Percentiles rank a stretch among this genome's conserved stretches.
Evolutionary conservation across 2,888 invertebrate genomes (phyloP).

Genomic region (Pachycephus smyrnensis): DNA sequence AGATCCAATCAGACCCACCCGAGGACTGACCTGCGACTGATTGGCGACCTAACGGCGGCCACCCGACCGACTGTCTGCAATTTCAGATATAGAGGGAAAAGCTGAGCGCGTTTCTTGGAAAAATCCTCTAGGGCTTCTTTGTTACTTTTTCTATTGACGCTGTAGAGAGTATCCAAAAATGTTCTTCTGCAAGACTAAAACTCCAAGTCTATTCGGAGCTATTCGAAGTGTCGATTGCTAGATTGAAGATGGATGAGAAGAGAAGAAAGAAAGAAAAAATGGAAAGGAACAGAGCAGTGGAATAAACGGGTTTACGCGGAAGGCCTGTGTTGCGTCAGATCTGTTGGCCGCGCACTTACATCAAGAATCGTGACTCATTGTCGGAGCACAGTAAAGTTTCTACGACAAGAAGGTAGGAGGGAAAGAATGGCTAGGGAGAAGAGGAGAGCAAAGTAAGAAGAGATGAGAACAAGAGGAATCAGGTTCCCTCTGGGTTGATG

Average conservation of each 20-base stretch:
- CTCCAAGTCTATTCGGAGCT: background rate
- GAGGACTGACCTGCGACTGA: background rate
- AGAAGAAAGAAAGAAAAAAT: constrained; percentile 16
- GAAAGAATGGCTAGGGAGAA: constrained; percentile 12
- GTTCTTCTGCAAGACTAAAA: background rate
- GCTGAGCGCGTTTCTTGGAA: background rate
- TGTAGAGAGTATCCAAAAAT: background rate
- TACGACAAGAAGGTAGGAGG: constrained; percentile 4
- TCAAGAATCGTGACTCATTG: background rate
- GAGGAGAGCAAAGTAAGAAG: constrained; percentile 1
- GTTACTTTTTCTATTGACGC: background rate
- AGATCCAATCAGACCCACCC: background rate
- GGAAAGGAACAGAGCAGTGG: constrained; percentile 9
- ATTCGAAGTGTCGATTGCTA: background rate
- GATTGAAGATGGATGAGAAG: background rate
- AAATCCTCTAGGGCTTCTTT: background rate
- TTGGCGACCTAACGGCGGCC: background rate
- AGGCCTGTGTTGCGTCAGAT: background rate
- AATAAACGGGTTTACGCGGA: background rate
- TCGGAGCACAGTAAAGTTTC: background rate
- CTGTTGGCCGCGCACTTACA: background rate
- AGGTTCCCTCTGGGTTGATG: background rate
- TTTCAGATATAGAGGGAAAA: background rate
- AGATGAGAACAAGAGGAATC: constrained; percentile 5
- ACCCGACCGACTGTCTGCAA: background rate